Conservation (phyloP, 1,140 invertebrate species). For the Olivierus martensii region DNA sequence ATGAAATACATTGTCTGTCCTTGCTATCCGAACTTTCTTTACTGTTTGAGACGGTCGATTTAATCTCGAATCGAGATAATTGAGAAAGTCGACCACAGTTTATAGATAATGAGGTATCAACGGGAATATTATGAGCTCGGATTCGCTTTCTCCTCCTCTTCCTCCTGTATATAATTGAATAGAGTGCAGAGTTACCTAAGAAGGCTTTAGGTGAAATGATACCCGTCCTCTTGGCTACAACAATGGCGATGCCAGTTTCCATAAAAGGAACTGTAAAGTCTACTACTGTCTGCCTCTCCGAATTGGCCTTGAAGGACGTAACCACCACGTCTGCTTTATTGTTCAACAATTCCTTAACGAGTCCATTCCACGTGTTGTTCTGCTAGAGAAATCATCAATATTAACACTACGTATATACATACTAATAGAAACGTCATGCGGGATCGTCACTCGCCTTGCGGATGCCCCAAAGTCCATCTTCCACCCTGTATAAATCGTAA, state of each 20-base stretch:
- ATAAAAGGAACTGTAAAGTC: conserved; percentile 96
- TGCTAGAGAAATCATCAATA: conserved; percentile 29
- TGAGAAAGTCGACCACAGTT: no score
- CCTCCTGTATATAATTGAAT: no score
- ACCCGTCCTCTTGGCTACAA: conserved; percentile 92
- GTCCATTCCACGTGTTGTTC: conserved; percentile 92
- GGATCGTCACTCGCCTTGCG: conserved; percentile 10
- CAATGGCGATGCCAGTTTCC: conserved; percentile 95
- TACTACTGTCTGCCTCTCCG: conserved; percentile 75
- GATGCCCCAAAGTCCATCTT: conserved; percentile 87
- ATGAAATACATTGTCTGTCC: no score
- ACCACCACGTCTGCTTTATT: conserved; percentile 89
- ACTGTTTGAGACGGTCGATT: no score
- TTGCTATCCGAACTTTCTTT: no score
- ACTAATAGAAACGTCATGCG: no score
- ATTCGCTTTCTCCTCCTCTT: no score
- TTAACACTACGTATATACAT: no score
- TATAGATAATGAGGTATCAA: no score
- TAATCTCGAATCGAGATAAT: no score
- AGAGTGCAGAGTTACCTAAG: conserved; percentile 45
- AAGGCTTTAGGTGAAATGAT: conserved; percentile 98
- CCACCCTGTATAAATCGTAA: conserved; percentile 83
- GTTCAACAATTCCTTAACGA: conserved; percentile 84
- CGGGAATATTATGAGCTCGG: no score
- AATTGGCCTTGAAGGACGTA: conserved; percentile 94